Conservation (phyloP, 2,113 vertebrate genomes). For the Oncorhynchus kisutch region DNA sequence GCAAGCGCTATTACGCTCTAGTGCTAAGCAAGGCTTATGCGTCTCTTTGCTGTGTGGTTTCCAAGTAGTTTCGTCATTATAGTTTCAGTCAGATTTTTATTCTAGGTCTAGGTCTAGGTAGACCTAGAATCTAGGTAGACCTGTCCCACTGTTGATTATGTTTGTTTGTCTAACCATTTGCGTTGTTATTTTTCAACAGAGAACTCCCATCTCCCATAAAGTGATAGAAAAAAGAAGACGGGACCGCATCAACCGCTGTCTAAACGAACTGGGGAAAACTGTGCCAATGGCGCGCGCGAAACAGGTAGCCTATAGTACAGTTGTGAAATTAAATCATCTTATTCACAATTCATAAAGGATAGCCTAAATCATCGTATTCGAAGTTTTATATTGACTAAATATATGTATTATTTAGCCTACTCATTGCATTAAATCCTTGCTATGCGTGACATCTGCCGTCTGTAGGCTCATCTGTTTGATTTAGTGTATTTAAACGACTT, state of each 20-base stretch:
- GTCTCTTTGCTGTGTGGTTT: background rate
- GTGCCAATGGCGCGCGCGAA: constrained; percentile 97
- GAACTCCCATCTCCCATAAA: constrained; percentile 94
- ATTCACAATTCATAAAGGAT: background rate
- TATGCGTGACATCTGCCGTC: too few species aligned
- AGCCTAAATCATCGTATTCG: background rate
- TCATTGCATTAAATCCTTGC: too few species aligned
- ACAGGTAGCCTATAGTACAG: constrained; percentile 78
- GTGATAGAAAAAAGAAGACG: constrained; percentile 95
- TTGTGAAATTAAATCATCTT: background rate
- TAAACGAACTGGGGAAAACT: constrained; percentile 94
- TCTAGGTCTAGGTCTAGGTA: too few species aligned
- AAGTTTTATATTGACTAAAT: background rate
- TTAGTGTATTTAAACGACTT: background rate
- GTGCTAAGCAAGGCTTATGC: background rate
- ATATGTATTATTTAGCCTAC: background rate
- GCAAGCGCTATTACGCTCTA: constrained; percentile 31
- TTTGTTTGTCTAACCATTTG: background rate
- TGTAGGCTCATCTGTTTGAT: background rate
- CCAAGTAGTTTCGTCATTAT: background rate
- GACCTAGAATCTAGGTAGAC: too few species aligned
- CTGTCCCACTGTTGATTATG: background rate
- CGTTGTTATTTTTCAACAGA: constrained; percentile 68
- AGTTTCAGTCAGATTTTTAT: background rate
- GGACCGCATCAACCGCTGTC: constrained; percentile 93